phyloP scores from a whole-genome alignment of 2,888 invertebrate genomes.

The Synanthedon formicaeformis region DNA sequence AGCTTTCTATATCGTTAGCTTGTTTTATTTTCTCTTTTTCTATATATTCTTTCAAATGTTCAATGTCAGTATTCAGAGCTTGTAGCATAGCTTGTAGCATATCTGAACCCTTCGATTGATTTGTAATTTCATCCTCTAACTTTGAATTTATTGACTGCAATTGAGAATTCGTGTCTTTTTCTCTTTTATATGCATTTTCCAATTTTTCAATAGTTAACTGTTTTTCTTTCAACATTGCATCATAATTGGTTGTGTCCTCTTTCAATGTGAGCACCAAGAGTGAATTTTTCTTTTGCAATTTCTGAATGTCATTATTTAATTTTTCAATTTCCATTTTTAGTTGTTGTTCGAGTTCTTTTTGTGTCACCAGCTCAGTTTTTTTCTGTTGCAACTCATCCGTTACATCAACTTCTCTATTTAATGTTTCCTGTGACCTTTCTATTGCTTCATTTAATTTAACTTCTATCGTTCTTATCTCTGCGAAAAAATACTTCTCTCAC shows the following conservation, averaged over 20 bases:
- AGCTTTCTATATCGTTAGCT: background rate
- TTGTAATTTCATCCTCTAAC: background rate
- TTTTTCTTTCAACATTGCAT: constrained; percentile 29
- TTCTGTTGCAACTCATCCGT: background rate
- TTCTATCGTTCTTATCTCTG: constrained; percentile 19
- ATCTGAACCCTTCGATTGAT: background rate
- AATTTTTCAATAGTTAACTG: constrained; percentile 26
- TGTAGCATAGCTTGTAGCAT: background rate
- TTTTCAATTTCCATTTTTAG: constrained; percentile 9
- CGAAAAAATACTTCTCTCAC: constrained; percentile 8
- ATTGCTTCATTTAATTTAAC: background rate
- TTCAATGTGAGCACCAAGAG: background rate
- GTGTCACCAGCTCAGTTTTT: background rate
- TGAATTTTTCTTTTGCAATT: constrained; percentile 11
- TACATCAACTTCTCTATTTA: constrained; percentile 11
- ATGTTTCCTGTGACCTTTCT: constrained; percentile 3
- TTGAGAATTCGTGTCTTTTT: background rate
- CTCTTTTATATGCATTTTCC: constrained; percentile 11
- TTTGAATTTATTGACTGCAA: background rate
- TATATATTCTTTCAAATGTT: background rate
- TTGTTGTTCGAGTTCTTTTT: background rate
- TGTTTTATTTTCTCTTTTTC: background rate
- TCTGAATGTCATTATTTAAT: constrained; percentile 15
- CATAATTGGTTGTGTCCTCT: constrained; percentile 30
- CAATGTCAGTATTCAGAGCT: background rate